These are phyloP conservation scores for Cardiocondyla obscurior DNA, from an alignment of 1,140 invertebrate genomes.

Conservation along the genomic window DNA sequence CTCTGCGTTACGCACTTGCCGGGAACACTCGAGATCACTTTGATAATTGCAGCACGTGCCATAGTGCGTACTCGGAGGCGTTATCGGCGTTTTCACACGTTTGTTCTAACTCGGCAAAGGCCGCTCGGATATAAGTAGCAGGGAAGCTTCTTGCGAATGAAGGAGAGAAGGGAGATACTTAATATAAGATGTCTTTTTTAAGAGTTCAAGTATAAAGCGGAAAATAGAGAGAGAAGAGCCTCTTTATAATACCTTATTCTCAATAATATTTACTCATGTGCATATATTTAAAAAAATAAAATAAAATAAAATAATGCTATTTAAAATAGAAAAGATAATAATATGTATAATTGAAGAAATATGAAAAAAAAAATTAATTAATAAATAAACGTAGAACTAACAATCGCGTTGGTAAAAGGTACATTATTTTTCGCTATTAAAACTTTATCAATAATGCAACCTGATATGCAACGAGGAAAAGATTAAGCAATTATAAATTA, in stretches of 20 bases:
- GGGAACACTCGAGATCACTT: not conserved
- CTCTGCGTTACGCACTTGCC: not conserved
- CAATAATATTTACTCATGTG: slow-evolving; percentile 34
- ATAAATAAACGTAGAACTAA: not conserved
- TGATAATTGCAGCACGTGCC: slow-evolving; percentile 6
- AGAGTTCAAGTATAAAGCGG: slow-evolving; percentile 25
- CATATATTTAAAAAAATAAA: not conserved
- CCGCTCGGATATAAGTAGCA: slow-evolving; percentile 32
- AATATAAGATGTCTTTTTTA: slow-evolving; percentile 51
- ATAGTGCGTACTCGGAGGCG: slow-evolving; percentile 4
- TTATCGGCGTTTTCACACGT: slow-evolving; percentile 33
- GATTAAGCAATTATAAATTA: not conserved
- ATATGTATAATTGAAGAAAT: slow-evolving; percentile 7
- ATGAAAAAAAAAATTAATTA: too few relatives aligned
- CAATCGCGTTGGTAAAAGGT: not conserved
- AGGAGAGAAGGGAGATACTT: not conserved
- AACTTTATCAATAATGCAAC: not conserved
- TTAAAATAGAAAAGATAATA: slow-evolving; percentile 21
- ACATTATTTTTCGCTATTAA: not conserved
- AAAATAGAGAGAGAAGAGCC: slow-evolving; percentile 34
- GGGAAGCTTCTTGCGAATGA: slow-evolving; percentile 17
- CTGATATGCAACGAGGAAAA: too few relatives aligned
- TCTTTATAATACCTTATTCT: slow-evolving; percentile 34
- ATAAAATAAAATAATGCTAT: not conserved
- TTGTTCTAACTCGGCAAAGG: slow-evolving; percentile 31